Percentiles rank a stretch among this genome's conserved stretches.
These are phyloP conservation scores for Chirona hameri DNA, from an alignment of 2,888 invertebrate species.

Conservation along the genomic window DNA sequence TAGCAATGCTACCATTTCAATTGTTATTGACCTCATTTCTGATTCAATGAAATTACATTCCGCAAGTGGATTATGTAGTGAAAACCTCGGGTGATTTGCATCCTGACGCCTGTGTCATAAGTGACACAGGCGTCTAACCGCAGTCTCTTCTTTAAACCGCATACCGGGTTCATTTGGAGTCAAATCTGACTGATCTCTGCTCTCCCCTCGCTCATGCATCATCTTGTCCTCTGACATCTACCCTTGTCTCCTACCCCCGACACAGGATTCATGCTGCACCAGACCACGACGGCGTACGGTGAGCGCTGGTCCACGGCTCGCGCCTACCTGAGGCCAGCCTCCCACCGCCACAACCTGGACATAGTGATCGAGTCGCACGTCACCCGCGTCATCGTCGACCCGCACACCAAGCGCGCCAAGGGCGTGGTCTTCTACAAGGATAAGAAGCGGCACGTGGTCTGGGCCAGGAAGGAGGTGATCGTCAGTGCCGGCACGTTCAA, in stretches of 20 bases:
- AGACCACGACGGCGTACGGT: constrained; percentile 40
- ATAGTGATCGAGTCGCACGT: constrained; percentile 55
- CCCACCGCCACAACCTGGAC: constrained; percentile 55
- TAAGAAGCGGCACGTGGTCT: constrained; percentile 45
- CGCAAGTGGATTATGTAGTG: too few relatives aligned
- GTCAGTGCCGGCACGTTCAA: constrained; percentile 43
- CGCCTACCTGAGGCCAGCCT: constrained; percentile 54
- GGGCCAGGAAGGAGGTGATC: constrained; percentile 56
- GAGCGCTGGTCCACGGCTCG: constrained; percentile 41
- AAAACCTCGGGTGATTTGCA: too few relatives aligned
- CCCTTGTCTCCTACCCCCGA: neutral
- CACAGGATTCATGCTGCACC: neutral
- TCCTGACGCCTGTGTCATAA: neutral
- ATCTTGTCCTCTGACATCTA: neutral
- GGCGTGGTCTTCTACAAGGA: constrained; percentile 39
- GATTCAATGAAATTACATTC: too few relatives aligned
- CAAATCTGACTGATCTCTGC: too few relatives aligned
- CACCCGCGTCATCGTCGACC: constrained; percentile 56
- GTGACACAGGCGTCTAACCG: too few relatives aligned
- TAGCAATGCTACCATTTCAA: too few relatives aligned
- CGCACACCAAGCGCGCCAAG: constrained; percentile 49
- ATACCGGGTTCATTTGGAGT: too few relatives aligned
- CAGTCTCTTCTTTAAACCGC: too few relatives aligned
- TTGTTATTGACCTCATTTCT: too few relatives aligned
- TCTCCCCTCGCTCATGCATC: too few relatives aligned